Evolutionary conservation across 1,140 invertebrate genomes (phyloP).

Genomic region (Drosophila pallidifrons): DNA sequence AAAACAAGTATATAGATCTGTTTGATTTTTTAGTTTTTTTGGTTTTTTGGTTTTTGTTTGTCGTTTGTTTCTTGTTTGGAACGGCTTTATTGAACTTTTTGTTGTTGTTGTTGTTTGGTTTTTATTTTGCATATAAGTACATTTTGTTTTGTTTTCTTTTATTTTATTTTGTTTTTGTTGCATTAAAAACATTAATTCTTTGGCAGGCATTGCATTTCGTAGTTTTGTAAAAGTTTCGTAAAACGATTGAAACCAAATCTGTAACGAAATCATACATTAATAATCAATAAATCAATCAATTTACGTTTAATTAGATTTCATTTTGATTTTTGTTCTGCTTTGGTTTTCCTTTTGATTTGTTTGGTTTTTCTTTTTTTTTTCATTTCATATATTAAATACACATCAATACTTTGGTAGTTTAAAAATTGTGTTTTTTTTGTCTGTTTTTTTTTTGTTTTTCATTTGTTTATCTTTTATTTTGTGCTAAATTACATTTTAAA

Average conservation of each 20-base stretch:
- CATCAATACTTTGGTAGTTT: slow-evolving; percentile 81
- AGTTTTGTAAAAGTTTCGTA: slow-evolving; percentile 81
- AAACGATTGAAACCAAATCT: slow-evolving; percentile 60
- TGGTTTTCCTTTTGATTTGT: slow-evolving; percentile 42
- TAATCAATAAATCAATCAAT: slow-evolving; percentile 27
- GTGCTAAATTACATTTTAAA: slow-evolving; percentile 84
- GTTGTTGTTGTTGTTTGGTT: slow-evolving; percentile 75
- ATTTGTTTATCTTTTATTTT: slow-evolving; percentile 57
- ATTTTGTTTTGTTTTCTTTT: slow-evolving; percentile 68
- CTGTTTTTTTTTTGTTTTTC: slow-evolving; percentile 38
- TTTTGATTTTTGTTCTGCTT: slow-evolving; percentile 50
- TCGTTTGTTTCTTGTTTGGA: slow-evolving; percentile 72
- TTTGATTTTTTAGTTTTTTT: slow-evolving; percentile 61
- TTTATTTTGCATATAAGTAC: slow-evolving; percentile 73
- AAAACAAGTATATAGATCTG: slow-evolving; percentile 62
- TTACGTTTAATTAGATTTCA: slow-evolving; percentile 39
- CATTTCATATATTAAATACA: slow-evolving; percentile 76
- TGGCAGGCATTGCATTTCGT: slow-evolving; percentile 84
- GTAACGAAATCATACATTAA: slow-evolving; percentile 46
- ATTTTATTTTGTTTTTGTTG: slow-evolving; percentile 57
- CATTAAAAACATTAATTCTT: slow-evolving; percentile 81
- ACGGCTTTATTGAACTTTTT: slow-evolving; percentile 84
- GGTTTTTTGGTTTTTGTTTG: slow-evolving; percentile 42
- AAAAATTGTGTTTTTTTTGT: slow-evolving; percentile 65
- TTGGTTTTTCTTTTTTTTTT: slow-evolving; percentile 31